Evolutionary conservation across 2,888 invertebrate genomes (phyloP), one percentile per base, ranked within the genome.

Genomic region (Aquatica leii): DNA sequence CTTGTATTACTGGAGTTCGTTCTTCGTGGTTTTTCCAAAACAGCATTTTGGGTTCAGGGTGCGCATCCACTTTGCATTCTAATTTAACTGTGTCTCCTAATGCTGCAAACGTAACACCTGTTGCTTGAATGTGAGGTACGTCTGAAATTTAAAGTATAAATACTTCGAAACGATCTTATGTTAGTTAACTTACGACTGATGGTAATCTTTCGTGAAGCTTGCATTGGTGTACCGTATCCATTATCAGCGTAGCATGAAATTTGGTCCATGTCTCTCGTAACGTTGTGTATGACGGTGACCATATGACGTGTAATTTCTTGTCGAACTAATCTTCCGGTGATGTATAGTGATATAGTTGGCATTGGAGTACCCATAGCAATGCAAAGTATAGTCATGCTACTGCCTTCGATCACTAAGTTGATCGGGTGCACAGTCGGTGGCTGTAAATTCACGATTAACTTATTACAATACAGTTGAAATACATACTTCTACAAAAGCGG

Each of bases 181-280:
- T n/a, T n/a, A n/a, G n/a, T 37, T 12, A 3, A 37, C 92, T 88
- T 81, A 94, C 93, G 91, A 74, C 91, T 92, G 56, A 94, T 93
- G 62, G 88, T 89, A 62, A 94, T 90, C 77, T 89, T 89, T 69
- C 90, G 85, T 0, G 92, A 90, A 0, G 93, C 90, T 79, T 94
- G 93, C 90, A 93, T 93, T 1, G 94, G 93, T 0, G 92, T 91
- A 0, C 94, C 94, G 75, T 92, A 93, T 1, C 93, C 94, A 76
- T 94, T 94, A 82, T 94, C 93, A 0, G 93, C 94, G 80, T 93
- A 93, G 79, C 94, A 94, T 0, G 93, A 91, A 66, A 94, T 90
- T 78, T 92, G 90, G 76, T 92, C 89, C 93, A 93, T 93, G 78
- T 93, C 92, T 1, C 90, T 85, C 0, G 92, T 92, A 9, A 94